A percentile compares a stretch with the other conserved stretches of the same genome.
phyloP scores from a whole-genome alignment of 2,797 vertebrate genomes.

The Pristis pectinata region DNA sequence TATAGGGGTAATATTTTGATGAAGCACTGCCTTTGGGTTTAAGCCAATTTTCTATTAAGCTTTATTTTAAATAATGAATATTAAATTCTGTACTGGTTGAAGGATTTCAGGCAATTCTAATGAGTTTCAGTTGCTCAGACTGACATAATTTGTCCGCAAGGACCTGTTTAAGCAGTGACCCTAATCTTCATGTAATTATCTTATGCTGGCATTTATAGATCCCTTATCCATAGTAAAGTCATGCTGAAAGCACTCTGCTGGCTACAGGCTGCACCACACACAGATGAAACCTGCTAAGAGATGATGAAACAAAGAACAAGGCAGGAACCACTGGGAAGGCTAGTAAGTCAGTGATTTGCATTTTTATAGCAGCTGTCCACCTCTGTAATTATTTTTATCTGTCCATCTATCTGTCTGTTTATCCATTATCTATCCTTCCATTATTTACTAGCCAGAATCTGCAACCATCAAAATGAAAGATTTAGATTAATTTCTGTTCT shows the following conservation, averaged over 20 bases:
- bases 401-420: not conserved
- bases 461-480: not conserved
- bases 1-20: not conserved
- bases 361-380: not conserved
- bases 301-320: constrained; percentile 4
- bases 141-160: not conserved
- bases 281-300: not conserved
- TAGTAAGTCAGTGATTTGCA: not conserved
- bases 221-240: constrained; percentile 43
- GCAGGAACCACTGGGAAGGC: not conserved
- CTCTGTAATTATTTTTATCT: not conserved
- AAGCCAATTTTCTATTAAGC: not conserved
- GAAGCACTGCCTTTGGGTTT: not conserved
- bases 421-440: too few species aligned
- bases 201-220: constrained; percentile 53
- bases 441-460: not conserved
- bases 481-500: not conserved
- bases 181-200: constrained; percentile 64
- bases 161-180: constrained; percentile 51
- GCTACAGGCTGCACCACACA: not conserved
- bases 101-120: not conserved
- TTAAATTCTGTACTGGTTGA: not conserved
- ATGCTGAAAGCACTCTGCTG: not conserved
- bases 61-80: constrained; percentile 11
- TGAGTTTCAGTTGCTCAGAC: not conserved